Evolutionary conservation across 2,888 invertebrate genomes (phyloP).

Genomic region (Scaptomyza parva): DNA sequence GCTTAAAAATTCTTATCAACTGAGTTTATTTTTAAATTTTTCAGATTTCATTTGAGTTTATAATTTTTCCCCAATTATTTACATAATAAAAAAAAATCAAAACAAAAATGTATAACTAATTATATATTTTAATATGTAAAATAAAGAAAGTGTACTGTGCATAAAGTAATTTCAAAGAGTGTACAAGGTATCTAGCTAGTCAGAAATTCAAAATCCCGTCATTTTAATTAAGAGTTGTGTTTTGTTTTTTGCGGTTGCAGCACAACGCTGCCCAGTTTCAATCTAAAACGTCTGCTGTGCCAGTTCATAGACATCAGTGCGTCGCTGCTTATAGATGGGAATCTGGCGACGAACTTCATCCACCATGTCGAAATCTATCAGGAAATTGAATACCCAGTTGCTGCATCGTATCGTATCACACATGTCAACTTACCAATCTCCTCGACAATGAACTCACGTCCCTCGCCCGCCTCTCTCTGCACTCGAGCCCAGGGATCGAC

Average conservation of each 20-base stretch:
- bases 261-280: slow-evolving; percentile 19
- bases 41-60: too few species aligned
- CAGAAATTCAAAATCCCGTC: not conserved
- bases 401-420: not conserved
- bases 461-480: slow-evolving; percentile 88
- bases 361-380: slow-evolving; percentile 89
- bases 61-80: too few species aligned
- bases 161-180: not conserved
- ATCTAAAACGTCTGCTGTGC: slow-evolving; percentile 22
- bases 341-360: slow-evolving; percentile 93
- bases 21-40: not conserved
- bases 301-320: slow-evolving; percentile 90
- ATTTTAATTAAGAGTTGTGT: slow-evolving; percentile 24
- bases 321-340: slow-evolving; percentile 90
- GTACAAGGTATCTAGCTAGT: slow-evolving; percentile 11
- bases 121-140: too few species aligned
- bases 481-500: slow-evolving; percentile 93
- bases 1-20: not conserved
- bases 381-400: not conserved
- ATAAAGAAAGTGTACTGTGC: too few species aligned
- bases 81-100: too few species aligned
- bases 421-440: slow-evolving; percentile 88
- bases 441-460: slow-evolving; percentile 89
- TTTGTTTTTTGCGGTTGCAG: slow-evolving; percentile 12
- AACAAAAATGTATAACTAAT: too few species aligned